Conservation (phyloP, 2,113 vertebrate genomes). For the Aplodontia rufa region DNA sequence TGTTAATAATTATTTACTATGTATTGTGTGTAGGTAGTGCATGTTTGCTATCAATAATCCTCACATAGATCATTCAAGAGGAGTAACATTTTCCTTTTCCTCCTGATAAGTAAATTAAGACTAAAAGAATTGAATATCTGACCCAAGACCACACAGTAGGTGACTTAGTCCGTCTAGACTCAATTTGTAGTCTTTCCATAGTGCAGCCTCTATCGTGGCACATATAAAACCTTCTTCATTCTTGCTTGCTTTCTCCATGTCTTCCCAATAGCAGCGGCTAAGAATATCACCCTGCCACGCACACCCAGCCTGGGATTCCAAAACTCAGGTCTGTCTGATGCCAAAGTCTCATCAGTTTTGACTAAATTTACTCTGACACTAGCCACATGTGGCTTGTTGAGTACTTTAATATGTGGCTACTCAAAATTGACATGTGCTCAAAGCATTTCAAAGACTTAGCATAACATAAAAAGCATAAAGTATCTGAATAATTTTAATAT, state of each 20-base stretch:
- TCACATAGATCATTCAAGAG: background rate
- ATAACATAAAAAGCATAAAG: background rate
- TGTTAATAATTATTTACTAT: background rate
- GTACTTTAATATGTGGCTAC: background rate
- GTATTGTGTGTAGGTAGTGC: background rate
- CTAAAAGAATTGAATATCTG: background rate
- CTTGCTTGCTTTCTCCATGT: background rate
- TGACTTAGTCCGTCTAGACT: background rate
- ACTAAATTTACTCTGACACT: background rate
- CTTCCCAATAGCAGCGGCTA: background rate
- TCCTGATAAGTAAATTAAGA: background rate
- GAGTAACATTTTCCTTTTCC: background rate
- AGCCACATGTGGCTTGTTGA: background rate
- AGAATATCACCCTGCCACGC: too few species aligned
- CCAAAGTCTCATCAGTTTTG: background rate
- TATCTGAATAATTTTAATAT: background rate
- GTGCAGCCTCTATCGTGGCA: background rate
- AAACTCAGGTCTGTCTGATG: background rate
- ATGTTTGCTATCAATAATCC: background rate
- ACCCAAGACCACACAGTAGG: background rate
- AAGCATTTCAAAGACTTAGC: background rate
- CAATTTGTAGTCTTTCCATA: background rate
- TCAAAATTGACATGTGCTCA: background rate
- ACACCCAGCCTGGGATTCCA: background rate
- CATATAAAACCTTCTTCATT: background rate